These are phyloP conservation scores for Chymomyza fuscimana DNA, from an alignment of 2,888 invertebrate species.

Conservation along the genomic window DNA sequence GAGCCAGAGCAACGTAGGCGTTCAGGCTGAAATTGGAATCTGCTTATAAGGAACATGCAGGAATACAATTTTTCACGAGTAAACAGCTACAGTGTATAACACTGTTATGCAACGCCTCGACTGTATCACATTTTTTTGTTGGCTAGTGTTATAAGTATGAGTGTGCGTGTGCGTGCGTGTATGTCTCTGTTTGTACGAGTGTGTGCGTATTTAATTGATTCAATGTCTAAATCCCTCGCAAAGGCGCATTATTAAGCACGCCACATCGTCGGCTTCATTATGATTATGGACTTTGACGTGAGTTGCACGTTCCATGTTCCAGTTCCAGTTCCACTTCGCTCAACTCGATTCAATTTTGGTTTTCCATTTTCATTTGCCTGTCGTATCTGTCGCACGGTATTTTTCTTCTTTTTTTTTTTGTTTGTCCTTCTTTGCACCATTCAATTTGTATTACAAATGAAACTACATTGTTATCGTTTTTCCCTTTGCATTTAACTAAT, in stretches of 20 bases:
- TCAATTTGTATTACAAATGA: constrained; percentile 51
- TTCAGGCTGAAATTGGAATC: too few relatives aligned
- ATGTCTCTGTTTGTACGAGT: neutral
- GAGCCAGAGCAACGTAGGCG: too few relatives aligned
- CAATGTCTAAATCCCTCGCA: constrained; percentile 49
- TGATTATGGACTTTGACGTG: constrained; percentile 50
- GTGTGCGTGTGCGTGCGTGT: constrained; percentile 2
- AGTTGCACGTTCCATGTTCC: constrained; percentile 7
- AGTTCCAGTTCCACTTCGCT: neutral
- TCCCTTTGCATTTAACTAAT: constrained; percentile 52
- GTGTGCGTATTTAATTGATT: constrained; percentile 62
- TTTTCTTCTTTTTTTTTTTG: neutral
- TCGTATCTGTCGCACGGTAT: constrained; percentile 18
- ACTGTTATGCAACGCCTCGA: too few relatives aligned
- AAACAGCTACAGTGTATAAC: too few relatives aligned
- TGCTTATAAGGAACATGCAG: too few relatives aligned
- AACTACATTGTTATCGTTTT: constrained; percentile 55
- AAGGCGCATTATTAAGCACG: constrained; percentile 53
- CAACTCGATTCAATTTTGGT: constrained; percentile 5
- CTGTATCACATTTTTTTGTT: too few relatives aligned
- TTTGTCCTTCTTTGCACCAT: constrained; percentile 9
- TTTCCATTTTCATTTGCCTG: constrained; percentile 22
- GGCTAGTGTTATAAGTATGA: neutral
- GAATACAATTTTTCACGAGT: too few relatives aligned
- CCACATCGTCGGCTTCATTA: constrained; percentile 48